Percentiles rank a stretch among this genome's conserved stretches.
phyloP scores from a whole-genome alignment of 2,797 vertebrate species.

The Carduelis carduelis region DNA sequence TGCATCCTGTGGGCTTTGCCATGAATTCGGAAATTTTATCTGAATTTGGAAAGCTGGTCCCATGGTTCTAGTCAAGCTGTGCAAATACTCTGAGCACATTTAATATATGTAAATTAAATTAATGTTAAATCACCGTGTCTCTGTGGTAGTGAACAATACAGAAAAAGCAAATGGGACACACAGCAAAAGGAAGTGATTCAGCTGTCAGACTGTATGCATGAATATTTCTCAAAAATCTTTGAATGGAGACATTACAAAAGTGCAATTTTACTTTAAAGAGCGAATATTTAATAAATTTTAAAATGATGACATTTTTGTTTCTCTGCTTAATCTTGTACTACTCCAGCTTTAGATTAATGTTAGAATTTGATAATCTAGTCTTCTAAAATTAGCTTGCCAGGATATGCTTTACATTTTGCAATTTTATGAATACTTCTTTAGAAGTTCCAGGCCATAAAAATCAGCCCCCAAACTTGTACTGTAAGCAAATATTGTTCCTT shows the following conservation, averaged over 20 bases:
- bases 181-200: slow-evolving; percentile 1
- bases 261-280: background rate
- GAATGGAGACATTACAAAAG: background rate
- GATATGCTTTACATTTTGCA: background rate
- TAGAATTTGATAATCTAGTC: background rate
- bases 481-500: background rate
- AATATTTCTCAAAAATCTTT: background rate
- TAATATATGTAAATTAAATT: slow-evolving; percentile 59
- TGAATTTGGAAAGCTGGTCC: slow-evolving; percentile 5
- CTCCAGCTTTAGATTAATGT: background rate
- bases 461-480: background rate
- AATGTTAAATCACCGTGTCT: slow-evolving; percentile 30
- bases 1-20: background rate
- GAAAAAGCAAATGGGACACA: slow-evolving; percentile 1
- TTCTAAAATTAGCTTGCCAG: background rate
- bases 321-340: background rate
- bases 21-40: background rate
- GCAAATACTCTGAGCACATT: background rate
- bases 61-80: slow-evolving; percentile 20
- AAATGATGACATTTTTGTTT: background rate
- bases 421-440: background rate
- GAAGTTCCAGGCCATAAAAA: background rate
- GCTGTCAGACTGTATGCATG: background rate
- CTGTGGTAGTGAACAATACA: slow-evolving; percentile 13
- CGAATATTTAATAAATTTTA: background rate